Percentiles rank a stretch among this genome's conserved stretches.
phyloP scores from a whole-genome alignment of 2,797 vertebrate genomes.

The Macropodus opercularis region DNA sequence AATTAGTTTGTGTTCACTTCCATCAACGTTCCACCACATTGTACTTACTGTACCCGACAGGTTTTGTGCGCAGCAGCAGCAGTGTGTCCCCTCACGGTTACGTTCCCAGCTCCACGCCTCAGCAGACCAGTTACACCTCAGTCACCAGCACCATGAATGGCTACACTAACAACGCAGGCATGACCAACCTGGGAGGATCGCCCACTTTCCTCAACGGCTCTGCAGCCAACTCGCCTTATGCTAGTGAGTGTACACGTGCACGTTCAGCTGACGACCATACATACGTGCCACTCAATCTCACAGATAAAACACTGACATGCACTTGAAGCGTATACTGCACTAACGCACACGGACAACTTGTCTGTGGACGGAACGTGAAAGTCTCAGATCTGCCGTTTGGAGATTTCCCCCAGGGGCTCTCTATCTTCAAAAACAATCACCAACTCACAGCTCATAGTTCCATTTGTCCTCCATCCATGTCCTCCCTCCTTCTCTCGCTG shows the following conservation, averaged over 20 bases:
- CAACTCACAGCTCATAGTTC: slow-evolving; percentile 24
- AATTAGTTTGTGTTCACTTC: background rate
- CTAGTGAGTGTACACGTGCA: slow-evolving; percentile 86
- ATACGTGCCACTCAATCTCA: background rate
- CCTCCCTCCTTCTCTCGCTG: slow-evolving; percentile 33
- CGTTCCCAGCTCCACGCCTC: slow-evolving; percentile 96
- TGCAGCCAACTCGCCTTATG: slow-evolving; percentile 98
- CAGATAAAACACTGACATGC: background rate
- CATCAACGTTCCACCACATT: too few relatives aligned
- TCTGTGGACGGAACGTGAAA: slow-evolving; percentile 25
- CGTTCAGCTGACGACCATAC: background rate
- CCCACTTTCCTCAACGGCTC: slow-evolving; percentile 98
- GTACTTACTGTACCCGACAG: too few relatives aligned
- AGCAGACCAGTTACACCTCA: slow-evolving; percentile 96
- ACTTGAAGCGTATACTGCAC: background rate
- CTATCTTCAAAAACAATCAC: slow-evolving; percentile 65
- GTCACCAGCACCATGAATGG: slow-evolving; percentile 98
- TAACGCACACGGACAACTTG: background rate
- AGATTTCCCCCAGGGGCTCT: slow-evolving; percentile 57
- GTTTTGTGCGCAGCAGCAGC: slow-evolving; percentile 96
- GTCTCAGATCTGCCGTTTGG: slow-evolving; percentile 50
- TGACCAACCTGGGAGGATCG: slow-evolving; percentile 96
- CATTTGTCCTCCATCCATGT: slow-evolving; percentile 45
- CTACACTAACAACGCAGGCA: slow-evolving; percentile 89
- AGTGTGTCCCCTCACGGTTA: slow-evolving; percentile 97